phyloP scores from a whole-genome alignment of 2,888 invertebrate genomes.

The Embidobia sp. region DNA sequence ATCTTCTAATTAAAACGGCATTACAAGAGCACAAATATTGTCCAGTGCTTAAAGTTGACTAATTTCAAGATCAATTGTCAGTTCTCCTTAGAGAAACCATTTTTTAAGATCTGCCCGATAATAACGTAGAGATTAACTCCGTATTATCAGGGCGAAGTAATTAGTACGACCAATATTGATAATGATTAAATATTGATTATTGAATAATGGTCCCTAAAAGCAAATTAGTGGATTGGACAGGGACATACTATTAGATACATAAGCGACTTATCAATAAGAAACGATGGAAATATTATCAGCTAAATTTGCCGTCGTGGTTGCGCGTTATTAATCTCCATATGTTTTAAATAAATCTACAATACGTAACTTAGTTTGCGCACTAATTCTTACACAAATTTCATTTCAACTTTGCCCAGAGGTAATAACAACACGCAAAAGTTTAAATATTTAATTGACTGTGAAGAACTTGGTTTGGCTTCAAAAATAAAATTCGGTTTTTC shows the following conservation, averaged over 20 bases:
- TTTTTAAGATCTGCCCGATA: no score
- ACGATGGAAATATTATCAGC: no score
- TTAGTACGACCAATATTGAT: slow-evolving; percentile 7
- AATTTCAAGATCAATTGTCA: no score
- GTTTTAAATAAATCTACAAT: no score
- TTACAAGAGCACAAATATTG: no score
- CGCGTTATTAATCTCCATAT: no score
- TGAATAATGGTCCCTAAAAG: slow-evolving; percentile 13
- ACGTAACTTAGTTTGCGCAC: not conserved
- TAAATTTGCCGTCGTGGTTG: no score
- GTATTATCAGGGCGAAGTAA: not conserved
- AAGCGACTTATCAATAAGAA: not conserved
- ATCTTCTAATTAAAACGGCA: no score
- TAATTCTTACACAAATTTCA: slow-evolving; percentile 16
- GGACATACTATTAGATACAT: not conserved
- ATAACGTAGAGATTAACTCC: not conserved
- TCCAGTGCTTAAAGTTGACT: no score
- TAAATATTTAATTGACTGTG: slow-evolving; percentile 13
- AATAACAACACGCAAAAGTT: slow-evolving; percentile 9
- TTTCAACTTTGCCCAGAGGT: not conserved
- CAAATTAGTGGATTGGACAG: not conserved
- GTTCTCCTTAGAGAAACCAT: no score
- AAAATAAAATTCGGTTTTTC: no score
- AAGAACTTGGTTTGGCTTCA: no score
- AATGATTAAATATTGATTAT: slow-evolving; percentile 15